Evolutionary conservation across 2,888 invertebrate species (phyloP).

Genomic region (Neoitamus cyanurus): DNA sequence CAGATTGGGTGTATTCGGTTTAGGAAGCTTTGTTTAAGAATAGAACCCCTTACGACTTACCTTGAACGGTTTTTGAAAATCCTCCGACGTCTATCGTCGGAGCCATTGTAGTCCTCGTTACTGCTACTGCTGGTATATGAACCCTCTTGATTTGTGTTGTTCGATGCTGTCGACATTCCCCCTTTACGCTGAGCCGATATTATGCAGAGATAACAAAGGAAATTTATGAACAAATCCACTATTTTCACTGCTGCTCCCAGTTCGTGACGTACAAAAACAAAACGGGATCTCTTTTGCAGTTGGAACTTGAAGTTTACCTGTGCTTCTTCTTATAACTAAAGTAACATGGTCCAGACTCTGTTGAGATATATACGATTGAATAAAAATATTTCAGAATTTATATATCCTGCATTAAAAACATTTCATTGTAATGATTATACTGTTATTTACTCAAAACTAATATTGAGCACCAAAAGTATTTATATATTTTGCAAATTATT

Average conservation of each 20-base stretch:
- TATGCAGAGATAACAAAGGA: constrained; percentile 27
- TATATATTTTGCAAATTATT: neutral
- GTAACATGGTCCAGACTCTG: neutral
- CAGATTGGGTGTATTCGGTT: no score
- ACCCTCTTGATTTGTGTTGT: constrained; percentile 51
- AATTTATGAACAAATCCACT: constrained; percentile 19
- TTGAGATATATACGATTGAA: neutral
- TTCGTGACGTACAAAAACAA: neutral
- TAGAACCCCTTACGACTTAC: constrained; percentile 61
- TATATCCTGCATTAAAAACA: neutral
- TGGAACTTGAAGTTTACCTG: neutral
- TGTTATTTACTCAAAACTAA: neutral
- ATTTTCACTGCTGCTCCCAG: constrained; percentile 9
- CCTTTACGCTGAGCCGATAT: neutral
- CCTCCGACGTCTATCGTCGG: constrained; percentile 76
- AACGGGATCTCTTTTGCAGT: constrained; percentile 11
- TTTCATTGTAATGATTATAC: neutral
- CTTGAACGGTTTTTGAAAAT: constrained; percentile 78
- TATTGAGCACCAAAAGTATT: neutral
- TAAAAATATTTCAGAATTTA: neutral
- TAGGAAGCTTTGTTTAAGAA: neutral
- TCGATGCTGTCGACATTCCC: constrained; percentile 13
- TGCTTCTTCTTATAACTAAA: neutral
- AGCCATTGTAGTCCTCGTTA: constrained; percentile 83
- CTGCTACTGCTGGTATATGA: constrained; percentile 79